A percentile compares a stretch with the other conserved stretches of the same genome.
phyloP scores from a whole-genome alignment of 2,888 invertebrate species.

The Epinotia bilunana region DNA sequence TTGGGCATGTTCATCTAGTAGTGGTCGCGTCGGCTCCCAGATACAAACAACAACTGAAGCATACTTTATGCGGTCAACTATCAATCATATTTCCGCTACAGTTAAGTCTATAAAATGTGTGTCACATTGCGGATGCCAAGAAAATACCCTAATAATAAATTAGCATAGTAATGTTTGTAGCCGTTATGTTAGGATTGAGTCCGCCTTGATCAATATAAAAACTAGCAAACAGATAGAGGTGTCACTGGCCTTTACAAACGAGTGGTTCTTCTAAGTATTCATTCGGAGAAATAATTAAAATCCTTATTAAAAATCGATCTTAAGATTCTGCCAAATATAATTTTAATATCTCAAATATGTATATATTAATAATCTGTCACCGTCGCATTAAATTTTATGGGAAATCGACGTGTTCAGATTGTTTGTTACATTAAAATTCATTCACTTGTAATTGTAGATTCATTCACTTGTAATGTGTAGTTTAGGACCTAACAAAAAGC shows the following conservation, averaged over 20 bases:
- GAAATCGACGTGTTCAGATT: not conserved
- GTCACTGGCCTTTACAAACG: constrained; percentile 71
- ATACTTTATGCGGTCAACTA: constrained; percentile 74
- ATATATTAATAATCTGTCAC: constrained; percentile 10
- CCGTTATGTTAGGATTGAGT: constrained; percentile 81
- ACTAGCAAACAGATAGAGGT: constrained; percentile 66
- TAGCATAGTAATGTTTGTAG: constrained; percentile 80
- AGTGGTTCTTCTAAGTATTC: constrained; percentile 29
- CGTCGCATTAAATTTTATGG: constrained; percentile 6
- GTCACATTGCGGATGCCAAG: constrained; percentile 81
- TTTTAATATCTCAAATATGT: too few species aligned
- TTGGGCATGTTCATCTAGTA: constrained; percentile 37
- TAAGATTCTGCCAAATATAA: constrained; percentile 16
- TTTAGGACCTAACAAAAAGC: too few species aligned
- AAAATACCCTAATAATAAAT: constrained; percentile 83
- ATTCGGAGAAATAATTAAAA: constrained; percentile 43
- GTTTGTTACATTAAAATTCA: too few species aligned
- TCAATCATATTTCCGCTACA: constrained; percentile 83
- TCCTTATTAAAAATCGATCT: constrained; percentile 41
- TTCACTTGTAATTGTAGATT: too few species aligned
- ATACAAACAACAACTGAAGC: constrained; percentile 62
- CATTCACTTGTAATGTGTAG: too few species aligned
- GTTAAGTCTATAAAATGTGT: constrained; percentile 81
- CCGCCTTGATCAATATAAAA: constrained; percentile 78
- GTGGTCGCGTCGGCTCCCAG: constrained; percentile 47